These are phyloP conservation scores for Porites cylindrica DNA, from an alignment of 92 coral and sea anemone species.

Conservation along the genomic window DNA sequence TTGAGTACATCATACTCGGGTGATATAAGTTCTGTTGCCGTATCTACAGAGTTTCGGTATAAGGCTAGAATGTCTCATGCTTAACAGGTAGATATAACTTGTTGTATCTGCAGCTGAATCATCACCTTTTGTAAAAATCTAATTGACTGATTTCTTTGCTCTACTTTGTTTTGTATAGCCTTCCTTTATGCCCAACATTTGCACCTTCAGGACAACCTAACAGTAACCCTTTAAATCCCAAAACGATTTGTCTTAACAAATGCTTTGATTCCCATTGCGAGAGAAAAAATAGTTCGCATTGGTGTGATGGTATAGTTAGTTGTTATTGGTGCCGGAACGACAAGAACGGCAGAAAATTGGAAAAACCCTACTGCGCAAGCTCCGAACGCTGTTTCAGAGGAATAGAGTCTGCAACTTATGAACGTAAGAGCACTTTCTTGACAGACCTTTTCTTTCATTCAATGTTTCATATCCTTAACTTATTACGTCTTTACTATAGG, in stretches of 20 bases:
- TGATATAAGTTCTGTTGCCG: too few relatives aligned
- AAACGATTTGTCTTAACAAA: constrained; percentile 22
- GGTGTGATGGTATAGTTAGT: constrained; percentile 62
- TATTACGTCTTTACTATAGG: too few relatives aligned
- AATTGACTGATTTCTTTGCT: neutral
- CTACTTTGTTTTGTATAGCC: neutral
- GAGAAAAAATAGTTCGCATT: neutral
- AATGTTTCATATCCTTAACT: neutral
- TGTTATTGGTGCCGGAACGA: constrained; percentile 71
- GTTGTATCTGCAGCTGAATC: neutral
- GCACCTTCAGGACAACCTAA: neutral
- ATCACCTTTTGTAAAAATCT: neutral
- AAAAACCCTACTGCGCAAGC: constrained; percentile 53
- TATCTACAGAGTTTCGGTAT: too few relatives aligned
- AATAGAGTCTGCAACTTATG: neutral
- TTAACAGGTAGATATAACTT: neutral
- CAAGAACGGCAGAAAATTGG: constrained; percentile 19
- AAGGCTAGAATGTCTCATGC: too few relatives aligned
- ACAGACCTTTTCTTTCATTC: too few relatives aligned
- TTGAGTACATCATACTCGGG: too few relatives aligned
- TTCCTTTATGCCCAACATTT: constrained; percentile 32
- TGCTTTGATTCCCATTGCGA: constrained; percentile 63
- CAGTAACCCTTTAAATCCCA: neutral
- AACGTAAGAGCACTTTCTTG: constrained; percentile 11
- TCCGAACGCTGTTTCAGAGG: constrained; percentile 62